Evolutionary conservation across 2,888 invertebrate genomes (phyloP).

Genomic region (Drosophila nr. medialis): DNA sequence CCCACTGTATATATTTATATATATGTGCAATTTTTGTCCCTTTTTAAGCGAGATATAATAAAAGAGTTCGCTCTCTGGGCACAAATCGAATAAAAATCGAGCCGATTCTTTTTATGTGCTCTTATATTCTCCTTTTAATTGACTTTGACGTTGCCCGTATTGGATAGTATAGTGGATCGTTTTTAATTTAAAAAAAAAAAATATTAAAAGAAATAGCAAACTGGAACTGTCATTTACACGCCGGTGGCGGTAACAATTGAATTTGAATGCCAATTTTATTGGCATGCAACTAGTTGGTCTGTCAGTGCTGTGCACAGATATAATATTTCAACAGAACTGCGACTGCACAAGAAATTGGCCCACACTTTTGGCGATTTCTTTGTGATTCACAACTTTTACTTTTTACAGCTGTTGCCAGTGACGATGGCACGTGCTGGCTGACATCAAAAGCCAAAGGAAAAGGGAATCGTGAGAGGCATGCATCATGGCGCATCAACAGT

Average conservation of each 20-base stretch:
- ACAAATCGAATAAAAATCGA: constrained; percentile 49
- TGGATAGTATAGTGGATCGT: constrained; percentile 63
- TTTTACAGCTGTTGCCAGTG: constrained; percentile 21
- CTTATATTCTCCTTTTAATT: constrained; percentile 55
- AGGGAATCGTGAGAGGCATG: constrained; percentile 31
- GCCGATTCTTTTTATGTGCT: constrained; percentile 15
- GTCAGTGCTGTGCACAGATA: constrained; percentile 60
- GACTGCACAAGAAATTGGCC: constrained; percentile 29
- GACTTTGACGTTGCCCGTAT: constrained; percentile 56
- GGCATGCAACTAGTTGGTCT: constrained; percentile 75
- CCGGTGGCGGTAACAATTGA: constrained; percentile 57
- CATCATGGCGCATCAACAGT: constrained; percentile 48
- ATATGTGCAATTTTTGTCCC: constrained; percentile 19
- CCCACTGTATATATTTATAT: neutral
- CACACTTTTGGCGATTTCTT: constrained; percentile 26
- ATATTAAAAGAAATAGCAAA: constrained; percentile 25
- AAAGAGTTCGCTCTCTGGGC: constrained; percentile 14
- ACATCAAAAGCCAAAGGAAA: constrained; percentile 21
- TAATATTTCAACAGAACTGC: constrained; percentile 62
- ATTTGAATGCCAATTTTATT: constrained; percentile 72
- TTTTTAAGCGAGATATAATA: constrained; percentile 51
- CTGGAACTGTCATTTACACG: constrained; percentile 44
- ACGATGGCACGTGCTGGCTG: constrained; percentile 66
- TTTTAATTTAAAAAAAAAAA: constrained; percentile 59
- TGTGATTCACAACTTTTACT: constrained; percentile 26